A percentile compares a stretch with the other conserved stretches of the same genome.
Evolutionary conservation across 2,113 vertebrate species (phyloP).

Genomic region (Pogona vitticeps): DNA sequence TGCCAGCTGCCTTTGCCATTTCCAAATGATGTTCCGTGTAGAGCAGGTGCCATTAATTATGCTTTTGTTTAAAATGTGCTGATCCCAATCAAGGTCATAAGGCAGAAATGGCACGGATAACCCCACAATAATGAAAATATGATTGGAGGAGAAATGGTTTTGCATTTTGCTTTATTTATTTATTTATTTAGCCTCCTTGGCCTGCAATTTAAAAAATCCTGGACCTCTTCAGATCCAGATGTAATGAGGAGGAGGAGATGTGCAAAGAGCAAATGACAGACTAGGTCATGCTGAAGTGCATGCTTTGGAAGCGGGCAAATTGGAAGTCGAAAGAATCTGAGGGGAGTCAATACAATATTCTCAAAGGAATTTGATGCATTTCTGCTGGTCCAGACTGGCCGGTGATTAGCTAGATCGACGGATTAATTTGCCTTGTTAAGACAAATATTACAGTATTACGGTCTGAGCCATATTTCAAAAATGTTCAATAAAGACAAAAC

Average conservation of each 20-base stretch:
- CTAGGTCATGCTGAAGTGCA: not conserved
- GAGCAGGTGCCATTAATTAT: constrained; percentile 47
- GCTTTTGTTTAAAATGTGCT: constrained; percentile 47
- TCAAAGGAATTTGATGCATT: not conserved
- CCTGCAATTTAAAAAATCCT: not conserved
- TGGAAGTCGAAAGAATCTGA: not conserved
- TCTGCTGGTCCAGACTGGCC: not conserved
- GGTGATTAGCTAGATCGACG: not conserved
- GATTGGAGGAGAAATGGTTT: constrained; percentile 11
- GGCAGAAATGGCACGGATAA: constrained; percentile 25
- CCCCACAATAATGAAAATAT: constrained; percentile 10
- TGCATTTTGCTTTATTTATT: too few relatives aligned
- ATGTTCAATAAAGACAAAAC: not conserved
- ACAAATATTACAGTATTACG: not conserved
- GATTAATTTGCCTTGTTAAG: constrained; percentile 12
- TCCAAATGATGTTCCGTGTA: constrained; percentile 14
- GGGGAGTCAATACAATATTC: not conserved
- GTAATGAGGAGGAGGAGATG: constrained; percentile 3
- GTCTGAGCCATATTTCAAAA: not conserved
- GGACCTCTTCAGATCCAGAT: not conserved
- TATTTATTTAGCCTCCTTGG: too few relatives aligned
- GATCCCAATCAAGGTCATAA: constrained; percentile 47
- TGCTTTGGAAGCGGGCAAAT: not conserved
- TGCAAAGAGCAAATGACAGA: constrained; percentile 28
- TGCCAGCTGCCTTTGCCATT: constrained; percentile 38